Evolutionary conservation across 2,113 vertebrate species (phyloP).

Genomic region (Macrotis lagotis): DNA sequence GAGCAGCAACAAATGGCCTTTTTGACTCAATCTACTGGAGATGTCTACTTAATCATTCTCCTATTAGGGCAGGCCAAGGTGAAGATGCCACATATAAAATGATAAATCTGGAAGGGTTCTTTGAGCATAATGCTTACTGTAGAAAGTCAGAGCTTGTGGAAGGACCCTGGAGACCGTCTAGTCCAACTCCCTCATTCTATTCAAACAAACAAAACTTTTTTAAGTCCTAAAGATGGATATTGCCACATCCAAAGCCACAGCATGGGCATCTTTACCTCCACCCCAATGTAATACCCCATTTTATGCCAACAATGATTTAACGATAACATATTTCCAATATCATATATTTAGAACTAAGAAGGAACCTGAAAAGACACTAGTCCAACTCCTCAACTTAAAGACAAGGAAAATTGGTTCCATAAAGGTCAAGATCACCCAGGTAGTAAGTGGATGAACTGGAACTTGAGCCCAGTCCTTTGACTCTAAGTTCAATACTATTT

Average conservation of each 20-base stretch:
- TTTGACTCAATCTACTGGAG: background rate
- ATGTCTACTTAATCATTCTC: background rate
- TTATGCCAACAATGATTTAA: background rate
- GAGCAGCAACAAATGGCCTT: background rate
- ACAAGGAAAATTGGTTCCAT: background rate
- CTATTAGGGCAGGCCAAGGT: background rate
- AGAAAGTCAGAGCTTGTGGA: background rate
- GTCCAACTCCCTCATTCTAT: background rate
- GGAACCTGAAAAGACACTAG: background rate
- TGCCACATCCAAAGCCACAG: background rate
- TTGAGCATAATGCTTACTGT: background rate
- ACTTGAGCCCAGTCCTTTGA: background rate
- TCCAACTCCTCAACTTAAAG: background rate
- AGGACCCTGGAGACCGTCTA: background rate
- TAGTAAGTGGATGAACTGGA: background rate
- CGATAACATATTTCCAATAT: background rate
- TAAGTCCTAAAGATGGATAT: background rate
- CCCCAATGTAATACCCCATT: background rate
- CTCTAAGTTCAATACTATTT: conserved; percentile 5
- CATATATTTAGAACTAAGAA: background rate
- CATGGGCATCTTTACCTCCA: background rate
- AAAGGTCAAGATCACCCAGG: background rate
- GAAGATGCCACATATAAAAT: background rate
- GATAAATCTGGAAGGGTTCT: background rate
- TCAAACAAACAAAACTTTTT: background rate